Conservation (phyloP, 2,888 invertebrate genomes). For the Philaethria dido region DNA sequence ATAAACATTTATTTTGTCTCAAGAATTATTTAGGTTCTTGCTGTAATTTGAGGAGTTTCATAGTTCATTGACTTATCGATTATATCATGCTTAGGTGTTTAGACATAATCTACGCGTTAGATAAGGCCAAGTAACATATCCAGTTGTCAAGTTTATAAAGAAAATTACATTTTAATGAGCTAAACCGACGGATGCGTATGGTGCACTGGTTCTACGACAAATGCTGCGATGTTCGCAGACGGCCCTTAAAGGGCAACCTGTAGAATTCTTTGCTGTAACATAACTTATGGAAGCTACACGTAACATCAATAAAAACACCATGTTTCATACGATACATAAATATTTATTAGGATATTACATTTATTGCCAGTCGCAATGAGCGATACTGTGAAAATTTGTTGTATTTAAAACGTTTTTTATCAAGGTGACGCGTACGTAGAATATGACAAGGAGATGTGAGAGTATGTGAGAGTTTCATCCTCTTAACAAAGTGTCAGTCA, state of each 20-base stretch:
- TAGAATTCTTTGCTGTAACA: constrained; percentile 68
- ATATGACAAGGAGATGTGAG: neutral
- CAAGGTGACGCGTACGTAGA: neutral
- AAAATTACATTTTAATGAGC: constrained; percentile 60
- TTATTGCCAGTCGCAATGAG: constrained; percentile 1
- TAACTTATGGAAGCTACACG: constrained; percentile 43
- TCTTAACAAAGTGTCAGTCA: constrained; percentile 31
- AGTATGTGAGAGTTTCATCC: constrained; percentile 23
- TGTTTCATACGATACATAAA: constrained; percentile 28
- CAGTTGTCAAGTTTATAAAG: constrained; percentile 41
- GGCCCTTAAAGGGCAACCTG: constrained; percentile 65
- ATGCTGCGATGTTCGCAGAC: constrained; percentile 54
- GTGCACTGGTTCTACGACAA: constrained; percentile 54
- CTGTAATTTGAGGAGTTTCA: constrained; percentile 31
- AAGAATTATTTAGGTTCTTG: constrained; percentile 29
- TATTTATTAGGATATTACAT: constrained; percentile 32
- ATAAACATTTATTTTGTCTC: constrained; percentile 33
- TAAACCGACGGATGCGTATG: constrained; percentile 59
- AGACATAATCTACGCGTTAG: constrained; percentile 38
- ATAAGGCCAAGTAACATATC: constrained; percentile 40
- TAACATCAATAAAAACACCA: constrained; percentile 43
- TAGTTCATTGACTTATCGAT: constrained; percentile 38
- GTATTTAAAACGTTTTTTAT: constrained; percentile 3
- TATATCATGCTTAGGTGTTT: constrained; percentile 35
- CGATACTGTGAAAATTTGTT: neutral